These are phyloP conservation scores for Nycticryphes semicollaris DNA, from an alignment of 2,113 vertebrate genomes.

Conservation along the genomic window DNA sequence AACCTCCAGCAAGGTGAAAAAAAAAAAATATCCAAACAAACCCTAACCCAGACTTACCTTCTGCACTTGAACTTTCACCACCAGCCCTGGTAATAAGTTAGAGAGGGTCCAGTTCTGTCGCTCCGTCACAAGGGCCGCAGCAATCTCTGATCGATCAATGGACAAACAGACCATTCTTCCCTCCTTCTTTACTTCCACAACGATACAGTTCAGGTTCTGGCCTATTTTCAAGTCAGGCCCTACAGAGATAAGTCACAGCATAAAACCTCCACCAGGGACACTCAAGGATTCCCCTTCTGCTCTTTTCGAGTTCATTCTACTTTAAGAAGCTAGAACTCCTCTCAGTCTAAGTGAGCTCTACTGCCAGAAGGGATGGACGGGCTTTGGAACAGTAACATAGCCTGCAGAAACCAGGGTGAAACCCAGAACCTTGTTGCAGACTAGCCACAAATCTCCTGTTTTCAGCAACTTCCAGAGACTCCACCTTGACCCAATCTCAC, in stretches of 20 bases:
- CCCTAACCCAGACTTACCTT: conserved; percentile 73
- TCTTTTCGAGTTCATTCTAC: neutral
- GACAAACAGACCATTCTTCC: conserved; percentile 84
- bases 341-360: neutral
- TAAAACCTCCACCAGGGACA: neutral
- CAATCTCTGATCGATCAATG: conserved; percentile 48
- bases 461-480: neutral
- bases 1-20: neutral
- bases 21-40: neutral
- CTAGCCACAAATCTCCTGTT: neutral
- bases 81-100: conserved; percentile 88
- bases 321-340: neutral
- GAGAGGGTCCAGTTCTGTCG: conserved; percentile 88
- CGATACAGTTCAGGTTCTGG: conserved; percentile 81
- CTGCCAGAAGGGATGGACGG: neutral
- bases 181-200: conserved; percentile 84
- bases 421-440: neutral
- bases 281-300: neutral
- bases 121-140: conserved; percentile 75
- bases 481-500: neutral
- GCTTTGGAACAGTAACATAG: neutral
- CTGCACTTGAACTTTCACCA: conserved; percentile 84
- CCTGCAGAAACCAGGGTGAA: neutral
- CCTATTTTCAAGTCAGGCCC: conserved; percentile 83
- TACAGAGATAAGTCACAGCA: conserved; percentile 16